phyloP scores from a whole-genome alignment of 1,140 invertebrate species.

The Conus betulinus region DNA sequence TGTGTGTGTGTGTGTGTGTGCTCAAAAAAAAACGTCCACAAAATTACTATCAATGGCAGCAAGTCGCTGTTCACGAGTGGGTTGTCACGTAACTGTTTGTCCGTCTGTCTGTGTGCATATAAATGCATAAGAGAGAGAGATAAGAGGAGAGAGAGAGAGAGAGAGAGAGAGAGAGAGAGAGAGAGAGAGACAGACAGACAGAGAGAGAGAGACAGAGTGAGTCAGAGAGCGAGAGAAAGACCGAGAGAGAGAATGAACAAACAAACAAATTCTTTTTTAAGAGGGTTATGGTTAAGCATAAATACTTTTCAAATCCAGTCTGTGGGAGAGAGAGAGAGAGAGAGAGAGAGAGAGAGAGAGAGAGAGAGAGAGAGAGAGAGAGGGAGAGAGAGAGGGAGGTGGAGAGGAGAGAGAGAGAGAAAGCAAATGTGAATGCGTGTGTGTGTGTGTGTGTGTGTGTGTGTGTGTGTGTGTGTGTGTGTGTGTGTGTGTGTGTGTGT shows the following conservation, averaged over 20 bases:
- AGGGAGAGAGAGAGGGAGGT: constrained; percentile 39
- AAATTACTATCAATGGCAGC: too few species aligned
- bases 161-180: not conserved
- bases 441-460: constrained; percentile 6
- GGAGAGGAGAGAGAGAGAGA: constrained; percentile 37
- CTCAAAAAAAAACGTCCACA: too few species aligned
- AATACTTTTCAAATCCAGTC: too few species aligned
- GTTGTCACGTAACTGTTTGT: too few species aligned
- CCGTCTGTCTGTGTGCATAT: too few species aligned
- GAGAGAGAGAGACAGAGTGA: not conserved
- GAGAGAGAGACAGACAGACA: not conserved
- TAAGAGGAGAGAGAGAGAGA: too few species aligned
- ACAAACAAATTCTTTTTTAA: not conserved
- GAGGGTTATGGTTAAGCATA: too few species aligned
- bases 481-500: constrained; percentile 4
- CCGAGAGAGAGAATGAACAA: not conserved
- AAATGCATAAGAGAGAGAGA: too few species aligned
- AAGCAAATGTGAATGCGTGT: not conserved
- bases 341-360: constrained; percentile 32
- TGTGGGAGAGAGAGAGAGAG: constrained; percentile 19
- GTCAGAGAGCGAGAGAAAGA: not conserved
- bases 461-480: constrained; percentile 13
- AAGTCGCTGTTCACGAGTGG: too few species aligned
- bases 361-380: constrained; percentile 32
- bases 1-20: constrained; percentile 2